Conservation (phyloP, 2,888 invertebrate genomes). For the Busseola fusca region DNA sequence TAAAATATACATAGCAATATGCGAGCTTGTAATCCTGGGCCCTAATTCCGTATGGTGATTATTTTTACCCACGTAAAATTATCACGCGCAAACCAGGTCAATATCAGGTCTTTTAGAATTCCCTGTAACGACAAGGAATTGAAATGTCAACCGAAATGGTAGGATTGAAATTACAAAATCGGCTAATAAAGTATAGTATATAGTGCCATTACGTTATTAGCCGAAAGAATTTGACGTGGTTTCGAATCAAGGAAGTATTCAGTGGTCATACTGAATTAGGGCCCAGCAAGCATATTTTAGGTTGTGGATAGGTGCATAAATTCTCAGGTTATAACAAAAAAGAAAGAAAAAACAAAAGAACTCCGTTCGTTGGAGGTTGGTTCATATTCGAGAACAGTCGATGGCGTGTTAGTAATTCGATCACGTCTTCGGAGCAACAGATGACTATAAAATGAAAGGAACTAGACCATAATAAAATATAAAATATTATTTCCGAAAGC, state of each 20-base stretch:
- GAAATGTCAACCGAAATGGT: neutral
- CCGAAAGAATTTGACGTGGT: neutral
- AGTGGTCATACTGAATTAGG: neutral
- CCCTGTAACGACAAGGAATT: neutral
- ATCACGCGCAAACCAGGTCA: neutral
- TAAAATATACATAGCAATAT: neutral
- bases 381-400: slow-evolving; percentile 26
- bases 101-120: neutral
- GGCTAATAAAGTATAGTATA: too few species aligned
- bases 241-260: neutral
- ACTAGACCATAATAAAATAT: slow-evolving; percentile 43
- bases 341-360: neutral
- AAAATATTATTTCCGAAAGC: slow-evolving; percentile 50
- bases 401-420: slow-evolving; percentile 39
- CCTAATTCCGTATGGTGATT: neutral
- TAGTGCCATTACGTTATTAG: too few species aligned
- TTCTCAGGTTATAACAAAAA: neutral
- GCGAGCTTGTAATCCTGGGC: neutral
- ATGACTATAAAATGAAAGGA: slow-evolving; percentile 52
- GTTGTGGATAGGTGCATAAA: neutral
- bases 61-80: too few species aligned
- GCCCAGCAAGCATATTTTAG: neutral
- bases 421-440: slow-evolving; percentile 51
- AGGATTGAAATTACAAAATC: too few species aligned
- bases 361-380: neutral